Evolutionary conservation across 2,113 vertebrate species (phyloP), one percentile per base, ranked within the genome.

Genomic region (Tenebrosternarchus preto): DNA sequence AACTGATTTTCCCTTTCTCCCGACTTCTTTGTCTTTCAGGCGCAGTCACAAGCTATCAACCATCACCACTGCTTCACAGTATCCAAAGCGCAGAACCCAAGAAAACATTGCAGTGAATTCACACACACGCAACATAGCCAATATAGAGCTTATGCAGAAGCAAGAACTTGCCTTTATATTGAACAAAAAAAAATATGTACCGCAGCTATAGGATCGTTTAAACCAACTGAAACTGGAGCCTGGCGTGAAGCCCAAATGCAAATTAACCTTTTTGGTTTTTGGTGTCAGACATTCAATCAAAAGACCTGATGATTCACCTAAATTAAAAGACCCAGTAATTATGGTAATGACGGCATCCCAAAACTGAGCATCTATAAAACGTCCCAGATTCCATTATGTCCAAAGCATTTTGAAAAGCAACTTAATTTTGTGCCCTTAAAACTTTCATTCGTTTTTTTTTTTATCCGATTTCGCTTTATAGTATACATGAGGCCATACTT

Each of bases 21-120:
- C 72, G n/a, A 73, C 78, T 78, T 74, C 82, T 85, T 85, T 82
- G 80, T 89, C 72, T 39, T 66, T 63, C 43, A 50, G 43, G 12
- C 43, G 43, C 85, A 24, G 68, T 72, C 24, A n/a, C 22, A 75
- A 43, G 73, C 71, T 56, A 22, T 22, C 39, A 33, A 33, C 56
- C 2, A 69, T 53, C 20, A 56, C 63, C 74, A 36, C 29, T 55
- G 74, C 16, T 84, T 56, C 43, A 77, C n/a, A 73, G 61, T 20
- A 59, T 29, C 12, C 15, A 36, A 24, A 24, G 17, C 20, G 20
- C 36, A 27, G 0, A 63, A 59, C 55, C 9, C 50, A 46, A 60
- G n/a, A 57, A 17, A 31, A 9, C 7, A 20, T 22, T 59, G 3
- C 19, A 68, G n/a, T 5, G 27, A 64, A 72, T 43, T 55, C 57